phyloP scores from a whole-genome alignment of 2,113 vertebrate genomes.

The Rhabdomys dilectus region DNA sequence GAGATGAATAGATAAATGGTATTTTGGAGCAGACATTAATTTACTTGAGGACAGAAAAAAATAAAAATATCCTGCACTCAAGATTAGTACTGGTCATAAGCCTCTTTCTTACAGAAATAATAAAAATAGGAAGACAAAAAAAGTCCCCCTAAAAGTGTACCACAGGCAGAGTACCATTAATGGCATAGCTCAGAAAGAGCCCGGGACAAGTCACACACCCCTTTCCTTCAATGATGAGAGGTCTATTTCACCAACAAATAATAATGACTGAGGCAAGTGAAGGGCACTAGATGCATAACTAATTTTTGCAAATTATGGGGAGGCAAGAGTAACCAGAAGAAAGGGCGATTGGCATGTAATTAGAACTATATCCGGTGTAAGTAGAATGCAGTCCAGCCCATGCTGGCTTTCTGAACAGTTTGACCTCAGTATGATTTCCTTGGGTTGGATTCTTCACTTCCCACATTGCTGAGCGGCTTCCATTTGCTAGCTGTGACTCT shows the following conservation, averaged over 20 bases:
- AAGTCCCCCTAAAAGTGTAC: background rate
- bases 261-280: background rate
- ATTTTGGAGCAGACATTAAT: slow-evolving; percentile 83
- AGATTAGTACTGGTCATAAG: background rate
- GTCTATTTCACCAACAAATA: background rate
- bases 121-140: background rate
- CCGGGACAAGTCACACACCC: background rate
- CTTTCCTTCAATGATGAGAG: background rate
- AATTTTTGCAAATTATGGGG: background rate
- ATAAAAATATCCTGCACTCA: background rate
- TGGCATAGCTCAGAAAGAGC: background rate
- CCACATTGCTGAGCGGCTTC: background rate
- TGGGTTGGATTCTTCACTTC: background rate
- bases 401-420: background rate
- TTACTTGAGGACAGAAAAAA: slow-evolving; percentile 11
- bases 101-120: background rate
- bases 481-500: background rate
- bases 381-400: background rate
- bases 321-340: background rate
- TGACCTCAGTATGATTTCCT: background rate
- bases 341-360: background rate
- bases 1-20: slow-evolving; percentile 67
- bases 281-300: background rate
- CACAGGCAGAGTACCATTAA: background rate
- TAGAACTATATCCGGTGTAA: background rate